phyloP scores from a whole-genome alignment of 2,113 vertebrate species.

The Sigmodon hispidus region DNA sequence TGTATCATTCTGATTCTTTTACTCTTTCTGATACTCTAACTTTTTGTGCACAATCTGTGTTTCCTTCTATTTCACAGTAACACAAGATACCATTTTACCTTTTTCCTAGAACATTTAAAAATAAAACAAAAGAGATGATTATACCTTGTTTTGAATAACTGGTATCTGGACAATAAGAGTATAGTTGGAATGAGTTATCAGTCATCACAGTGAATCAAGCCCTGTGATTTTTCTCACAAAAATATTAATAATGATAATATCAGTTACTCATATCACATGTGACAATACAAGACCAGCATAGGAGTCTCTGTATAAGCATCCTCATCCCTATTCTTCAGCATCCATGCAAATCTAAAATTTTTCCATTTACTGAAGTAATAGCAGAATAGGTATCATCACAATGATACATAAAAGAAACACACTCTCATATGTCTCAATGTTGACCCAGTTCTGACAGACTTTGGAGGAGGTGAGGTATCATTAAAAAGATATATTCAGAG shows the following conservation, averaged over 20 bases:
- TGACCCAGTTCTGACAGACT: neutral
- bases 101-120: neutral
- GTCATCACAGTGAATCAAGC: neutral
- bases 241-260: neutral
- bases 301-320: neutral
- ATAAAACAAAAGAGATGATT: neutral
- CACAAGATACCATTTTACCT: neutral
- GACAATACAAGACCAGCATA: neutral
- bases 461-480: neutral
- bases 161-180: neutral
- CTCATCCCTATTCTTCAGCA: neutral
- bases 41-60: neutral
- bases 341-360: neutral
- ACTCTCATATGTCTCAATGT: neutral
- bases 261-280: neutral
- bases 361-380: neutral
- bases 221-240: neutral
- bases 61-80: neutral
- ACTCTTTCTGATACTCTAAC: neutral
- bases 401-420: neutral
- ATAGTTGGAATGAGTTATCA: neutral
- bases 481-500: neutral
- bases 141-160: neutral
- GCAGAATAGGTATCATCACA: neutral
- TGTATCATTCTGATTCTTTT: neutral